Base-by-base conservation (phyloP, 2,797 vertebrate species). In the Falco biarmicus region DNA sequence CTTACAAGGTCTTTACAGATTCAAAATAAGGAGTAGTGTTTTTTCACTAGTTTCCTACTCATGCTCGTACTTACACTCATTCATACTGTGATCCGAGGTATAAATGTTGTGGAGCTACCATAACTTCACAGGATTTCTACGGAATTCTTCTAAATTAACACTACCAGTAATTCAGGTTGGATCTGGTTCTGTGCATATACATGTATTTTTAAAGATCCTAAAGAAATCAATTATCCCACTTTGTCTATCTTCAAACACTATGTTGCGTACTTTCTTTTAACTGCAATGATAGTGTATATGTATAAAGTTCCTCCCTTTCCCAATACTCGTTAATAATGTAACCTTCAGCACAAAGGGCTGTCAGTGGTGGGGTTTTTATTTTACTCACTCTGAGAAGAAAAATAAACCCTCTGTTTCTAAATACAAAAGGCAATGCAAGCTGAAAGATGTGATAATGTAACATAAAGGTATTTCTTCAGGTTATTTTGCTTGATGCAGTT, bases 401-500 rank as follows among this genome's bases (percentile, higher is more conserved):
- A 91, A 90, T 54, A 94, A 60, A 32, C 32, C 11, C 22, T 65
- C 34, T 53, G 31, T 94, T 92, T 95, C 78, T 68, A 71, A 50
- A 95, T 64, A 45, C 56, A 91, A 45, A 8, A 89, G 15, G 47
- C 43, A 89, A 69, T 19, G 10, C 8, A 66, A 56, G 13, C 59
- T 85, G 75, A 73, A 94, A 95, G 78, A 89, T 51, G 69, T 63
- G 80, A 48, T 75, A 56, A 87, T 70, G 37, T 24, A 79, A 68
- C 25, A 90, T 24, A 53, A 50, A 95, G 50, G 37, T 70, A 73
- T 86, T 84, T 61, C 51, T 95, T 96, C 51, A 92, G 87, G 79
- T 93, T 93, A 90, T 88, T 97, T 95, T 91, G 16, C 87, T 64
- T 95, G 93, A 80, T 93, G 60, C 29, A 63, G 51, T 66, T 70